Evolutionary conservation across 2,797 vertebrate genomes (phyloP).

Genomic region (Catamblyrhynchus diadema): DNA sequence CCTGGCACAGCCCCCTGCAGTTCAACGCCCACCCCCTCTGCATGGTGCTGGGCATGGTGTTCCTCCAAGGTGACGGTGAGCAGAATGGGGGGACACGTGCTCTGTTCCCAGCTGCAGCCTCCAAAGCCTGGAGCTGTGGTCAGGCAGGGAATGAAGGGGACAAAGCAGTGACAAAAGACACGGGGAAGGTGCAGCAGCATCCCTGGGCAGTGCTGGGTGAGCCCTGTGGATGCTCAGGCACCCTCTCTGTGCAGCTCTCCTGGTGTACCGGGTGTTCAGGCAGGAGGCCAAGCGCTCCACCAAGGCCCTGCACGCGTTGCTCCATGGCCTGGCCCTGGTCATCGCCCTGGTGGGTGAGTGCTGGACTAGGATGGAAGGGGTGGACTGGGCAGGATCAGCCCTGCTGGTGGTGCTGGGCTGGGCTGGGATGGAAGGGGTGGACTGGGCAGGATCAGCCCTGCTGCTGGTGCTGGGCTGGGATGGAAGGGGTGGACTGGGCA

Average conservation of each 20-base stretch:
- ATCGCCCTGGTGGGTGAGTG: conserved; percentile 87
- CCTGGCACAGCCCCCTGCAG: conserved; percentile 81
- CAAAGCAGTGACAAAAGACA: rapidly evolving
- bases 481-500: rapidly evolving
- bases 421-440: too few relatives aligned
- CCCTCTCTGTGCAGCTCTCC: conserved; percentile 77
- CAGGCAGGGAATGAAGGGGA: rapidly evolving
- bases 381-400: rapidly evolving
- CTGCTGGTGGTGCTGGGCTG: not conserved
- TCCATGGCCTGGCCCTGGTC: conserved; percentile 85
- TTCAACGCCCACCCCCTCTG: conserved; percentile 89
- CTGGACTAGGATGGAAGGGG: not conserved
- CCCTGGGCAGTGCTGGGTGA: not conserved
- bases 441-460: too few relatives aligned
- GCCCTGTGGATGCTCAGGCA: rapidly evolving
- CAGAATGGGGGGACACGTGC: rapidly evolving
- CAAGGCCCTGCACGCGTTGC: conserved; percentile 86
- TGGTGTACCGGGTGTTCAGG: conserved; percentile 92
- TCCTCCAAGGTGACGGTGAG: conserved; percentile 88
- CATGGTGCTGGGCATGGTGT: conserved; percentile 88
- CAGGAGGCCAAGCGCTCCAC: conserved; percentile 85
- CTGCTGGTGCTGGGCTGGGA: rapidly evolving
- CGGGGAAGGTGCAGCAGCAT: not conserved
- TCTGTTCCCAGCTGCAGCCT: not conserved
- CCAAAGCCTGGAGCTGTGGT: not conserved